phyloP scores from a whole-genome alignment of 2,113 vertebrate genomes.

The Bufo gargarizans region DNA sequence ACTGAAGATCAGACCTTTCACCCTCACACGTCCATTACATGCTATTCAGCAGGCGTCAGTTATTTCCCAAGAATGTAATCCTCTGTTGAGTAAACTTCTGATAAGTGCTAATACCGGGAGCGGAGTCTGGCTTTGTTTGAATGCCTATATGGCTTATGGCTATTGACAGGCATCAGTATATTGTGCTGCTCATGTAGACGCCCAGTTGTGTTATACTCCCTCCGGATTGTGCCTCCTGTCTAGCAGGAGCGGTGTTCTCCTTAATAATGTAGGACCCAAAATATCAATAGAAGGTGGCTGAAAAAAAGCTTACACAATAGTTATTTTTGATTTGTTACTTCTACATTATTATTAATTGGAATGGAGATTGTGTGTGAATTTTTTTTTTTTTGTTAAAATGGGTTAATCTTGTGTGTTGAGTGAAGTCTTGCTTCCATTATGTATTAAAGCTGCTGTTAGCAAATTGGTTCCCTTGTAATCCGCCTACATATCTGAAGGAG shows the following conservation, averaged over 20 bases:
- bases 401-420: background rate
- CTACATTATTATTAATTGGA: no score
- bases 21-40: constrained; percentile 19
- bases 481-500: background rate
- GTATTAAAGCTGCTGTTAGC: background rate
- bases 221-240: no score
- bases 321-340: no score
- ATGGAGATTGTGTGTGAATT: no score
- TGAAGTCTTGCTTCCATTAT: background rate
- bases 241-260: no score
- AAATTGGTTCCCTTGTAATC: background rate
- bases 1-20: constrained; percentile 37
- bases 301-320: no score
- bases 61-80: constrained; percentile 30
- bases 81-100: constrained; percentile 35
- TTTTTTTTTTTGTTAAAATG: background rate
- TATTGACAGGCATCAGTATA: no score
- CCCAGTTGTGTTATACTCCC: no score
- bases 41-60: background rate
- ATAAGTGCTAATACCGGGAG: background rate
- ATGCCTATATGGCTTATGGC: background rate
- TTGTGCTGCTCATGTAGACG: no score
- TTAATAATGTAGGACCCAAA: no score
- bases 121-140: background rate
- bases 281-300: no score